phyloP scores from a whole-genome alignment of 2,888 invertebrate genomes.

The Xestia xanthographa region DNA sequence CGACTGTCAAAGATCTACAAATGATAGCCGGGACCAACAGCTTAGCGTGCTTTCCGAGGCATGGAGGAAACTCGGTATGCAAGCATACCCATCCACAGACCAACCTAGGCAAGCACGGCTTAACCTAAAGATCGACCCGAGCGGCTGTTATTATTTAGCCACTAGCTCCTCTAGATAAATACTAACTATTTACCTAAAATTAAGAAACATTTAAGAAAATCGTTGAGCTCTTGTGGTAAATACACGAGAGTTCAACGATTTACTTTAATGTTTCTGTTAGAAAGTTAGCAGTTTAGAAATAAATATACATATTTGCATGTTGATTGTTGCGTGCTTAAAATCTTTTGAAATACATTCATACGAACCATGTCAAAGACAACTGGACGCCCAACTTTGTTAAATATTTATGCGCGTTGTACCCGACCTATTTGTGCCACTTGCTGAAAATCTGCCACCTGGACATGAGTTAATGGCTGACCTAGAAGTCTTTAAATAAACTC shows the following conservation, averaged over 20 bases:
- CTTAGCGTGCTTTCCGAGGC: too few species aligned
- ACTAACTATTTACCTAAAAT: neutral
- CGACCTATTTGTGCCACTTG: neutral
- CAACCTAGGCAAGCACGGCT: too few species aligned
- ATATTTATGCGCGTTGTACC: neutral
- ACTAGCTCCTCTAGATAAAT: neutral
- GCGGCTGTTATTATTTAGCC: too few species aligned
- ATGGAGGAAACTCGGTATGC: too few species aligned
- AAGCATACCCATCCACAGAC: too few species aligned
- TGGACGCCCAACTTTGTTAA: neutral
- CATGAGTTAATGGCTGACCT: neutral
- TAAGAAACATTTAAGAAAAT: neutral
- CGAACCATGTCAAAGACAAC: neutral
- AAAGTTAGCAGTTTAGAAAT: neutral
- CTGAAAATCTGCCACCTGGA: too few species aligned
- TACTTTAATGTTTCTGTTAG: too few species aligned
- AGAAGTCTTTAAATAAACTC: neutral
- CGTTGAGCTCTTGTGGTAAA: neutral
- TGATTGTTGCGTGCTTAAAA: neutral
- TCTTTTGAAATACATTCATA: neutral
- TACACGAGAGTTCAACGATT: too few species aligned
- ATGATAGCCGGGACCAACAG: too few species aligned
- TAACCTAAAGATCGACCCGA: too few species aligned
- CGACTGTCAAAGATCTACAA: too few species aligned
- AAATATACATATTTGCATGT: neutral